Base-by-base conservation (phyloP, 2,888 invertebrate species). In the Furcula furcula region DNA sequence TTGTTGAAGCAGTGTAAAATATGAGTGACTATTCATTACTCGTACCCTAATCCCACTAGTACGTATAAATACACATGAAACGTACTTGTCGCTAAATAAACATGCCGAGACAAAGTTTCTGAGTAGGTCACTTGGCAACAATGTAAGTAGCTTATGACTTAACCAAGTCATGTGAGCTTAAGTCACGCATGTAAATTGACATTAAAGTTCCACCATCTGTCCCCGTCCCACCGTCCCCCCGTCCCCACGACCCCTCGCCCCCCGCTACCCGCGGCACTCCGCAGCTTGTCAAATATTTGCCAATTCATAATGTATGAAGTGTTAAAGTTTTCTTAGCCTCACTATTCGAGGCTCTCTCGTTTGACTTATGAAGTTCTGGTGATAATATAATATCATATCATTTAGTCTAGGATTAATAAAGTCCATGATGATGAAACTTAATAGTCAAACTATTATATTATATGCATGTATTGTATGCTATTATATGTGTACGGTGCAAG, bases 291-390 rank as follows among this genome's bases (percentile, higher is more conserved):
- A 45, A 56, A 52, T 48, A 48, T 55, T 52, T 52, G 49, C 55
- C 46, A 46, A 47, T 59, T 48, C 60, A 59, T 59, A 59, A 59
- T 59, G 50, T 57, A 59, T 57, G 60, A 59, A 56, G 48, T 46
- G 50, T 34, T 40, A 43, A 59, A 59, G 39, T 55, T 59, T 41
- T 14, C 39, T 34, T 35, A 37, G 42, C 40, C 13, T 21, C 38
- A 51, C 48, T 51, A 51, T 40, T 46, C 49, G 14, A 37, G 42
- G 45, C 38, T 36, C 34, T 42, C 36, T 36, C 31, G 40, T 40
- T 38, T 41, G 45, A 52, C 50, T 44, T 46, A 46, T 31, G 41
- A 41, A 32, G 44, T 37, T 32, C 26, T 29, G 10, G 47, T 36
- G 35, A 45, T 48, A 41, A 41, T 56, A 47, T 55, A 54, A 55